phyloP scores from a whole-genome alignment of 2,113 vertebrate genomes.

The Platichthys stellatus region DNA sequence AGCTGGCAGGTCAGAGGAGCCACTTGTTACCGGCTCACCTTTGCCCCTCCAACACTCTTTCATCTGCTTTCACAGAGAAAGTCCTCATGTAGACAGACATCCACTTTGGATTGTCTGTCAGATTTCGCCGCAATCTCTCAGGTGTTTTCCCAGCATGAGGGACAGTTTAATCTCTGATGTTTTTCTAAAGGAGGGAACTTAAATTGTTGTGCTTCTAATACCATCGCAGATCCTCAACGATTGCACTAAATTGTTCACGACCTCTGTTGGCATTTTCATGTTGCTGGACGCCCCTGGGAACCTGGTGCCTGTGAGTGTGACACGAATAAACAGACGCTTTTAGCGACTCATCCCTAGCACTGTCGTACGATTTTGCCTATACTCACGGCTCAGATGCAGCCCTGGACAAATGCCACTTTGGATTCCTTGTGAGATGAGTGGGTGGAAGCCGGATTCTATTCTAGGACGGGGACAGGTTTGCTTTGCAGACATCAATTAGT shows the following conservation, averaged over 20 bases:
- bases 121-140: not conserved
- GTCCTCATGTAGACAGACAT: slow-evolving; percentile 4
- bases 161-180: not conserved
- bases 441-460: slow-evolving; percentile 69
- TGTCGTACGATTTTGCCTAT: slow-evolving; percentile 6
- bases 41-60: slow-evolving; percentile 47
- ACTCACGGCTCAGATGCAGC: slow-evolving; percentile 37
- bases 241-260: slow-evolving; percentile 12
- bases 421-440: slow-evolving; percentile 60
- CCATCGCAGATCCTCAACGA: slow-evolving; percentile 14
- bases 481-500: slow-evolving; percentile 79
- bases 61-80: slow-evolving; percentile 49
- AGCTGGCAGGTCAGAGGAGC: slow-evolving; percentile 42
- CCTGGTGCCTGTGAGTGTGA: slow-evolving; percentile 1
- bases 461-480: slow-evolving; percentile 53
- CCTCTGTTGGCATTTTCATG: slow-evolving; percentile 11
- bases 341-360: slow-evolving; percentile 26
- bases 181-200: too few species aligned
- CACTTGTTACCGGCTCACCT: slow-evolving; percentile 66
- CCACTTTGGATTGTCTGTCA: slow-evolving; percentile 11
- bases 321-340: slow-evolving; percentile 28
- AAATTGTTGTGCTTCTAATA: slow-evolving; percentile 1
- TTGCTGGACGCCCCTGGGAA: not conserved
- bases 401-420: slow-evolving; percentile 64
- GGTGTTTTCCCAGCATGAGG: slow-evolving; percentile 34